Evolutionary conservation across 2,888 invertebrate species (phyloP).

Genomic region (Apamea anceps): DNA sequence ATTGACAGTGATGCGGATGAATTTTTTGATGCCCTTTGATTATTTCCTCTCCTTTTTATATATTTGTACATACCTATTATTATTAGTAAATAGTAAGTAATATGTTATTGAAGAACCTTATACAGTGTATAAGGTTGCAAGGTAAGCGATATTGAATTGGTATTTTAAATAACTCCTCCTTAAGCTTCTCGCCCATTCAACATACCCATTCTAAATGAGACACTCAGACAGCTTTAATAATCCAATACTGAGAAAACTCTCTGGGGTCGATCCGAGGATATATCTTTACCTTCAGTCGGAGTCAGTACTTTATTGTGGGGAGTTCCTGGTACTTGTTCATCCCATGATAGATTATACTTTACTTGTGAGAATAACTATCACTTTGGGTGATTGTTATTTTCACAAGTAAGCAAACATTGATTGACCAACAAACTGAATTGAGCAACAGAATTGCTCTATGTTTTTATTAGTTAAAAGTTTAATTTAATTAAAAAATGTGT

Average conservation of each 20-base stretch:
- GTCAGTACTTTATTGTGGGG: not conserved
- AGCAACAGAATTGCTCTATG: not conserved
- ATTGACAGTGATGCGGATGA: too few species aligned
- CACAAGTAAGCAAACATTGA: not conserved
- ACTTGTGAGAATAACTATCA: too few species aligned
- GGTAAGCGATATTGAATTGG: not conserved
- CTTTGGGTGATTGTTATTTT: not conserved
- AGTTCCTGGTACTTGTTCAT: not conserved
- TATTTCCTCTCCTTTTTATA: too few species aligned
- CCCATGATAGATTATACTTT: not conserved
- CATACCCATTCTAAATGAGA: not conserved
- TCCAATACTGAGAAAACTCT: not conserved
- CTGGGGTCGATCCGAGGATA: not conserved
- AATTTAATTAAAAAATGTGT: too few species aligned
- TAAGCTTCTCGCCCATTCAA: not conserved
- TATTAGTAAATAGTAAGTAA: too few species aligned
- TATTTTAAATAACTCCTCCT: not conserved
- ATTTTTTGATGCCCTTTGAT: too few species aligned
- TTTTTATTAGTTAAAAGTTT: not conserved
- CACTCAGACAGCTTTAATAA: not conserved
- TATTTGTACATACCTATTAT: too few species aligned
- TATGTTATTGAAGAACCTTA: too few species aligned
- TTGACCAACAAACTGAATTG: too few species aligned
- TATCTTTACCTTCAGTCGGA: not conserved
- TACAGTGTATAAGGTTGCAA: too few species aligned